Conservation (phyloP, 2,888 invertebrate species). For the Psylliodes chrysocephalus region DNA sequence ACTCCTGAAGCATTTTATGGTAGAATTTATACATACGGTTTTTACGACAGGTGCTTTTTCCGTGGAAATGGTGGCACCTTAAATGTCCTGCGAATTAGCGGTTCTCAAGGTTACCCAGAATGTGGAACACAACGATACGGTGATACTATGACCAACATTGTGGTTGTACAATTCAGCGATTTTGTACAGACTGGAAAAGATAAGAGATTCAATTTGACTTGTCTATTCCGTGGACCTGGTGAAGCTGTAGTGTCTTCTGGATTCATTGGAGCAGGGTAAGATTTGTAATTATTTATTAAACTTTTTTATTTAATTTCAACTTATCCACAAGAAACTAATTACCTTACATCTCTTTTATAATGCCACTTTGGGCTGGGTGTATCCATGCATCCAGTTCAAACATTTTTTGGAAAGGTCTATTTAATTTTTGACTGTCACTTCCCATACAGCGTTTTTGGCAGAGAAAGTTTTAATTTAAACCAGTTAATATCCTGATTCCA, state of each 20-base stretch:
- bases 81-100: slow-evolving; percentile 86
- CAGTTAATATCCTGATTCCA: too few relatives aligned
- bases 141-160: slow-evolving; percentile 93
- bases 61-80: slow-evolving; percentile 88
- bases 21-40: slow-evolving; percentile 90
- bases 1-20: slow-evolving; percentile 91
- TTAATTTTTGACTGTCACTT: too few relatives aligned
- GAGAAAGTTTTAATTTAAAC: too few relatives aligned
- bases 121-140: slow-evolving; percentile 89
- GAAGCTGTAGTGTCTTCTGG: slow-evolving; percentile 94
- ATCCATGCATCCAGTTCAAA: too few relatives aligned
- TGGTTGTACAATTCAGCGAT: slow-evolving; percentile 93
- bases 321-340: too few relatives aligned
- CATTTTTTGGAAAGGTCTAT: too few relatives aligned
- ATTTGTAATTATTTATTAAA: neutral
- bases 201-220: slow-evolving; percentile 92
- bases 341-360: too few relatives aligned
- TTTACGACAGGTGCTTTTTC: slow-evolving; percentile 91
- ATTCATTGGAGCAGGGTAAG: slow-evolving; percentile 86
- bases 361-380: too few relatives aligned
- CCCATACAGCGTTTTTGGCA: too few relatives aligned
- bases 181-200: slow-evolving; percentile 91
- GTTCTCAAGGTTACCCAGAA: slow-evolving; percentile 92
- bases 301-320: too few relatives aligned
- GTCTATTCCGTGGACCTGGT: slow-evolving; percentile 89